A percentile compares a stretch with the other conserved stretches of the same genome.
These are phyloP conservation scores for Ips typographus DNA, from an alignment of 1,140 invertebrate species.

Conservation along the genomic window DNA sequence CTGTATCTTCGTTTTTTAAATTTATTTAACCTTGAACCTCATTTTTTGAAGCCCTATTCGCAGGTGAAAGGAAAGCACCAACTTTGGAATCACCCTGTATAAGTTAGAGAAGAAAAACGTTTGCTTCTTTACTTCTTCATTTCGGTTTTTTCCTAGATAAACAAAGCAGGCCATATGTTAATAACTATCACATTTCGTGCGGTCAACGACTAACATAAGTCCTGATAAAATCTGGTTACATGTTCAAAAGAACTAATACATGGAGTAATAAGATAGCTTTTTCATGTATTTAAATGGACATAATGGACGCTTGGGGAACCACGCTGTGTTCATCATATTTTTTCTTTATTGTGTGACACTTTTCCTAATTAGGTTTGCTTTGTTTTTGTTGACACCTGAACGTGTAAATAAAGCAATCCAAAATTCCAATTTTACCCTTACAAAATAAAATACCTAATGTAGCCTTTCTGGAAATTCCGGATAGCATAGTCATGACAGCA, in stretches of 20 bases:
- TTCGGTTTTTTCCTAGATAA: too few species aligned
- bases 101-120: too few species aligned
- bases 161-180: background rate
- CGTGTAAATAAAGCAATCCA: background rate
- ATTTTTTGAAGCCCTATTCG: too few species aligned
- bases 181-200: constrained; percentile 25
- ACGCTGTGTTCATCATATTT: constrained; percentile 10
- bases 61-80: too few species aligned
- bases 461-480: background rate
- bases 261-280: constrained; percentile 22
- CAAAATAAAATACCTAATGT: background rate
- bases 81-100: too few species aligned
- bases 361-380: background rate
- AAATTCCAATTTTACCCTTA: background rate
- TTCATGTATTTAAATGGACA: constrained; percentile 24
- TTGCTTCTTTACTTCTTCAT: too few species aligned
- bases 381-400: background rate
- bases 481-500: constrained; percentile 5
- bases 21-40: too few species aligned
- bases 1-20: too few species aligned
- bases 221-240: constrained; percentile 27
- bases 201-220: constrained; percentile 23
- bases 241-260: constrained; percentile 17
- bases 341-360: too few species aligned
- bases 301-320: constrained; percentile 21